Conservation (phyloP, 2,113 vertebrate genomes). For the Thalassoma bifasciatum region DNA sequence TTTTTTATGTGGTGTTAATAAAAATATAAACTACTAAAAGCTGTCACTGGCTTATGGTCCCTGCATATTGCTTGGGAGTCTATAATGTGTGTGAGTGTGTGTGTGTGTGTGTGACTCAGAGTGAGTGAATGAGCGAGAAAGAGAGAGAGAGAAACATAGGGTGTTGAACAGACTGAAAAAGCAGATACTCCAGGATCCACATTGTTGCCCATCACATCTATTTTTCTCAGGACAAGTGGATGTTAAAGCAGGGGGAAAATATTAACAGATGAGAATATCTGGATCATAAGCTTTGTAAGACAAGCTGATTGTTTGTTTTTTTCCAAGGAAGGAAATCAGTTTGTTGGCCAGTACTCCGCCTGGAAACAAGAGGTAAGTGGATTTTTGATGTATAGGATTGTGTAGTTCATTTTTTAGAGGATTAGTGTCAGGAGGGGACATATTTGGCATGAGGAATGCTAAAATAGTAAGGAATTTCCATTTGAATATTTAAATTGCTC, state of each 20-base stretch:
- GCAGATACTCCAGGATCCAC: slow-evolving; percentile 55
- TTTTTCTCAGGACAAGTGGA: slow-evolving; percentile 23
- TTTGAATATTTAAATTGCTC: too few species aligned
- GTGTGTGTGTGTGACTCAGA: slow-evolving; percentile 13
- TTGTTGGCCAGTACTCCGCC: slow-evolving; percentile 30
- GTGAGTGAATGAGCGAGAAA: slow-evolving; percentile 9
- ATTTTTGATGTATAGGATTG: neutral
- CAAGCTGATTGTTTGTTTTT: slow-evolving; percentile 36
- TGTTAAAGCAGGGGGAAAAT: slow-evolving; percentile 27
- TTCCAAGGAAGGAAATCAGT: slow-evolving; percentile 33
- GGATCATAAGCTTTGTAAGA: slow-evolving; percentile 40
- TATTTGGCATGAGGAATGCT: too few species aligned
- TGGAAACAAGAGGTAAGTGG: slow-evolving; percentile 68
- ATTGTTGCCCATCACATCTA: slow-evolving; percentile 45
- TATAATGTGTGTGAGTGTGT: slow-evolving; percentile 9
- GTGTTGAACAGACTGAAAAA: slow-evolving; percentile 30
- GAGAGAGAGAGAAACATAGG: slow-evolving; percentile 22
- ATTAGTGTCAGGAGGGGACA: too few species aligned
- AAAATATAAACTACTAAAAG: neutral
- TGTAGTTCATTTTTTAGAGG: too few species aligned
- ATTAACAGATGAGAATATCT: slow-evolving; percentile 61
- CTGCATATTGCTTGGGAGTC: slow-evolving; percentile 18
- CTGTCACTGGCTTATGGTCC: neutral
- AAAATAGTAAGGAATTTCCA: too few species aligned
- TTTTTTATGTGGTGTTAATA: neutral